Base-by-base conservation (phyloP, 2,888 invertebrate genomes). In the Plagodis dolabraria region DNA sequence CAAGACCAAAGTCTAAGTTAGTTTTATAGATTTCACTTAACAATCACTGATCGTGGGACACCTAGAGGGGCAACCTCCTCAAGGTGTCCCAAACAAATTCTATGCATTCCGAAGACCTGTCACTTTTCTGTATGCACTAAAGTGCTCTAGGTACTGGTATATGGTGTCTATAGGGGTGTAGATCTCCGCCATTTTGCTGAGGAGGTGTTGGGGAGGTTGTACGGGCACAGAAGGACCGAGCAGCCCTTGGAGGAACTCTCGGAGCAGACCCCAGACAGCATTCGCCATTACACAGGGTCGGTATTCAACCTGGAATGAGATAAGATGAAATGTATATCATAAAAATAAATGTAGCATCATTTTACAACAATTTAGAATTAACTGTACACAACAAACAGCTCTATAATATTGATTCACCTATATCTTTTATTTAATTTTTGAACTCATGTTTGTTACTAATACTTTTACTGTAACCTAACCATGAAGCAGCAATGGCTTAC, bases 111-210 rank as follows among this genome's bases (percentile, higher is more conserved):
- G 75, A 57, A 89, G 59, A 0, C 95, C 95, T 0, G 96, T 95
- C 0, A 95, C 93, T 82, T 98, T 99, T 58, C 98, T 94, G 75
- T 97, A 98, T 57, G 96, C 95, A 64, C 96, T 96, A 81, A 99
- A 99, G 80, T 98, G 98, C 87, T 99, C 98, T 77, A 98, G 93
- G 82, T 99, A 99, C 82, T 99, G 99, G 72, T 97, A 97, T 64
- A 98, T 96, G 0, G 98, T 98, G 82, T 99, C 98, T 71, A 97
- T 95, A 0, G 99, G 98, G 35, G 96, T 96, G 85, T 98, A 98
- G 55, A 96, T 94, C 52, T 97, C 97, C 77, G 96, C 97, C 95
- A 97, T 96, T 65, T 96, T 94, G 70, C 94, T 95, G 78, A 96
- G 90, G 0, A 96, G 89, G 77, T 96, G 96, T 70, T 95, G 94